Evolutionary conservation across 2,113 vertebrate genomes (phyloP), one percentile per base, ranked within the genome.

Genomic region (Calypte anna): DNA sequence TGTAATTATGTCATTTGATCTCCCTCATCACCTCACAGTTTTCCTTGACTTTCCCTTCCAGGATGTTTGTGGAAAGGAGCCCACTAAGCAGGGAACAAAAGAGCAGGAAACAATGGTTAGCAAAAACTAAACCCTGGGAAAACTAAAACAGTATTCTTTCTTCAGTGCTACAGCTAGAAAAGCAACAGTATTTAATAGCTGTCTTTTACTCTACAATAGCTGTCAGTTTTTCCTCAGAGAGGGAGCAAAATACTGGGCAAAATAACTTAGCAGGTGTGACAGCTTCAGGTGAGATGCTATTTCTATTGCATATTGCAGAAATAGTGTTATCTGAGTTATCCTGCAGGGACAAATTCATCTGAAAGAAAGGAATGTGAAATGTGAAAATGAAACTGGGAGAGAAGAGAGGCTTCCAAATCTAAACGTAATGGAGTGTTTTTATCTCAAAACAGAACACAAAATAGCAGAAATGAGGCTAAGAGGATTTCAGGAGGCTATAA

Each of bases 1-100:
- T 92, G 23, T 87, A 96, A 95, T 96, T 92, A 93, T 48, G 38
- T 33, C n/a, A 77, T 92, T 94, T 94, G 30, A 96, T 94, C 95
- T 97, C 86, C 84, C 81, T 64, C 2, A 10, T 50, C 86, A 53
- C 33, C 70, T 68, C 81, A 80, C 12, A 80, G 38, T 73, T 94
- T 95, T 82, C 62, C 84, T 79, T 82, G 53, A 81, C 55, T 90
- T 36, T 74, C 43, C n/a, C 30, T 89, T 69, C 38, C 64, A 91
- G 53, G 85, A 67, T 96, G 82, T 73, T 89, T 74, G 30, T 86
- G 66, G 91, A 89, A 81, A 78, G 73, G 86, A 96, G 48, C 31
- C 53, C 70, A 78, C 81, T 27, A 55, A 36, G n/a, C 40, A 77
- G n/a, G 78, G 92, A 88, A 93, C 46, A 80, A 85, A 87, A 66